phyloP scores from a whole-genome alignment of 1,140 invertebrate species.

The Archivesica marissinica region DNA sequence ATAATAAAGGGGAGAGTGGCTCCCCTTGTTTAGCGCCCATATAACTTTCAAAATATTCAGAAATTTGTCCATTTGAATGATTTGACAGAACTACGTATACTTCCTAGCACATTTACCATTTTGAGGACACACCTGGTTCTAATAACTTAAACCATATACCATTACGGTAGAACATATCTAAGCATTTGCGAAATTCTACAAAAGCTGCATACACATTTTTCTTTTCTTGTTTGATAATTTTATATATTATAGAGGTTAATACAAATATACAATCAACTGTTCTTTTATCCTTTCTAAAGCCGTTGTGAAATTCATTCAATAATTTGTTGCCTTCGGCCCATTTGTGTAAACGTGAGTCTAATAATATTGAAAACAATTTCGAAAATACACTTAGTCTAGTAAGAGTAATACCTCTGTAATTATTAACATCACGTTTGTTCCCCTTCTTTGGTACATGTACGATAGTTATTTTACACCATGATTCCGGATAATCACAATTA shows the following conservation, averaged over 20 bases:
- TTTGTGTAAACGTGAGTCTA: conserved; percentile 4
- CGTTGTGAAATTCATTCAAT: conserved; percentile 42
- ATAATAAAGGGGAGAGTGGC: conserved; percentile 26
- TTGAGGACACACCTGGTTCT: conserved; percentile 1
- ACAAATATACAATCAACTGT: conserved; percentile 49
- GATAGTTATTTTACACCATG: conserved; percentile 39
- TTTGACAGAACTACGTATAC: conserved; percentile 32
- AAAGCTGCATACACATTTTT: conserved; percentile 24
- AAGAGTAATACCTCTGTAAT: conserved; percentile 55
- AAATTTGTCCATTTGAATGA: neutral
- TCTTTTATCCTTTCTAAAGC: neutral
- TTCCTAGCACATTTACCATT: conserved; percentile 27
- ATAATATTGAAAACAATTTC: conserved; percentile 35
- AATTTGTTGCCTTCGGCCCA: conserved; percentile 27
- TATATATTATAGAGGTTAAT: conserved; percentile 22
- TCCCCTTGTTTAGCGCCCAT: conserved; percentile 2
- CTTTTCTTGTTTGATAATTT: conserved; percentile 13
- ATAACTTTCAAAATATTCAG: neutral
- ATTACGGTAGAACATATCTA: conserved; percentile 14
- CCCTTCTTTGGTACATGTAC: conserved; percentile 47
- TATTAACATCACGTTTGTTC: conserved; percentile 42
- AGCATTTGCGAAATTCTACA: conserved; percentile 15
- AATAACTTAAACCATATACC: conserved; percentile 25
- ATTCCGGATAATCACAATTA: conserved; percentile 33
- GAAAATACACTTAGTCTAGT: conserved; percentile 2